Evolutionary conservation across 2,797 vertebrate genomes (phyloP), one percentile per base, ranked within the genome.

Genomic region (Tiaroga cobitis): DNA sequence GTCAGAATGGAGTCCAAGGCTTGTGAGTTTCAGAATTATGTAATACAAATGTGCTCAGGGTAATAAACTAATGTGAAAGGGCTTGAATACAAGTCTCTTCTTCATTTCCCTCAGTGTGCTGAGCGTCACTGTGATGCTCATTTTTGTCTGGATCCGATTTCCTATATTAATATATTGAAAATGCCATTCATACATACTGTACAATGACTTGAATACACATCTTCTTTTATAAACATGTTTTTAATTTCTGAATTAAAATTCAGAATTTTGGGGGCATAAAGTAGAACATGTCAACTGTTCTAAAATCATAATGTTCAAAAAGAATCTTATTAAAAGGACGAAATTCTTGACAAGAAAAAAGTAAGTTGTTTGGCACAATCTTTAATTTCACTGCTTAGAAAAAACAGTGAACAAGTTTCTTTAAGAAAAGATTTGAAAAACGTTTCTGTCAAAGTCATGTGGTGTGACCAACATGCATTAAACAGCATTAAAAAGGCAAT

Each of bases 1-100:
- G 86, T 84, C 39, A 74, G 67, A 67, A 61, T 69, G 49, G 63
- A 73, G 49, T 76, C 39, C 26, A 49, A 61, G 41, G 41, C 56
- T 81, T 87, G 86, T 84, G 69, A 46, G 61, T 59, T 61, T 81
- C 68, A 75, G 29, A 87, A 73, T 56, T 73, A 81, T 87, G 86
- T 85, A 85, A 85, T 51, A 70, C 43, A 85, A 81, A 84, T 84
- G 59, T 80, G 78, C 83, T 87, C 86, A 87, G 86, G 82, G 82
- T 77, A 87, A 87, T 87, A 87, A 87, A 87, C 59, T 82, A 81
- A 81, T 81, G 70, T 84, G 73, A 84, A 86, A 85, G 83, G 86
- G 82, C 86, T 87, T 85, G 72, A 82, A 87, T 78, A 68, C 74
- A 34, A 75, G 79, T 85, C 73, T 87, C 24, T 63, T 85, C 32